A percentile compares a stretch with the other conserved stretches of the same genome.
Evolutionary conservation across 2,797 vertebrate genomes (phyloP).

Genomic region (Acropternis orthonyx): DNA sequence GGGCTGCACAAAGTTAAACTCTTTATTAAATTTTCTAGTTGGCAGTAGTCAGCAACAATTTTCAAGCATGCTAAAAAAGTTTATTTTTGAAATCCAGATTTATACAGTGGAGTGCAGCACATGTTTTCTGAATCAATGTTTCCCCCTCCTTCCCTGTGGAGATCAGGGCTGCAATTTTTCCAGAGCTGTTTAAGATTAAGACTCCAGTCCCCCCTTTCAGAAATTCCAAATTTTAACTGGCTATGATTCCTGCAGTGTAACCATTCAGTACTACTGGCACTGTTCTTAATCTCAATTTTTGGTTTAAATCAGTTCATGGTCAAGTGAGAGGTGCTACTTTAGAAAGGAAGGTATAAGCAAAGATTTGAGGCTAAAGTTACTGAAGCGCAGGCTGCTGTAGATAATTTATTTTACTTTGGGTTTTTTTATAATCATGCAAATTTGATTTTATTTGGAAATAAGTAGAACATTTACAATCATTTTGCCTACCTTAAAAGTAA

Average conservation of each 20-base stretch:
- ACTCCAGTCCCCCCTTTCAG: background rate
- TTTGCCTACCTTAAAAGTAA: background rate
- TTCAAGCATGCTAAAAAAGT: constrained; percentile 45
- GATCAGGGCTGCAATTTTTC: constrained; percentile 44
- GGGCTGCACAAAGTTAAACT: constrained; percentile 32
- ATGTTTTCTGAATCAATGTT: constrained; percentile 65
- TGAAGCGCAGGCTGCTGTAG: background rate
- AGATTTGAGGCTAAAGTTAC: background rate
- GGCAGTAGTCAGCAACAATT: constrained; percentile 59
- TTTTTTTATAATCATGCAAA: background rate
- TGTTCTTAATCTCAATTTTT: background rate
- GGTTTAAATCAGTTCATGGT: background rate
- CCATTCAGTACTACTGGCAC: constrained; percentile 24
- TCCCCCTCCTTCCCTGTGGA: constrained; percentile 23
- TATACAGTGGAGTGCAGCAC: constrained; percentile 39
- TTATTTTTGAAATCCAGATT: constrained; percentile 66
- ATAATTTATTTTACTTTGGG: background rate
- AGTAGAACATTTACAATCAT: background rate
- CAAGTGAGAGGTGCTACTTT: background rate
- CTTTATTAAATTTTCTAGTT: constrained; percentile 70
- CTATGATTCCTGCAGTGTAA: constrained; percentile 26
- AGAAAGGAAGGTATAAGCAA: background rate
- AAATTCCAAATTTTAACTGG: constrained; percentile 53
- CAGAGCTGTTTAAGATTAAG: constrained; percentile 47
- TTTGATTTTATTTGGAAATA: background rate